Conservation (phyloP, 37 sponge, comb jelly and placozoan species). For the Mnemiopsis leidyi region DNA sequence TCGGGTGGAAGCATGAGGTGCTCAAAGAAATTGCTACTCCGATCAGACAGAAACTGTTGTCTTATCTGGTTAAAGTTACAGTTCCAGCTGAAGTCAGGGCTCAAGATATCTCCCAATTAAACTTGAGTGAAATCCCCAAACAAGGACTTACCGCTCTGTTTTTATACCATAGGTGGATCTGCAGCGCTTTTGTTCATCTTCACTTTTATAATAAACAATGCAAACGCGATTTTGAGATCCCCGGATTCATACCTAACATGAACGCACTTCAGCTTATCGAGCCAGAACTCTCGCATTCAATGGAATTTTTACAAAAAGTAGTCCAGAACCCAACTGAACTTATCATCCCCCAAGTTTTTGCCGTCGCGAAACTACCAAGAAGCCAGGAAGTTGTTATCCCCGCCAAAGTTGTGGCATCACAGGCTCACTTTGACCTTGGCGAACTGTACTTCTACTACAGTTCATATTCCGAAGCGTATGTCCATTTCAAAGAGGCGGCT, state of each 20-base stretch:
- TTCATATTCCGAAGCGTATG: background rate
- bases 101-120: conserved; percentile 3
- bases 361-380: background rate
- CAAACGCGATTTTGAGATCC: conserved; percentile 9
- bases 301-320: conserved; percentile 51
- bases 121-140: background rate
- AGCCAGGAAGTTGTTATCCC: background rate
- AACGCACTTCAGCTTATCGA: conserved; percentile 36
- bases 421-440: conserved; percentile 27
- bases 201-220: conserved; percentile 22
- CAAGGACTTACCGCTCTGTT: conserved; percentile 36
- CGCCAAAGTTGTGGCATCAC: conserved; percentile 11
- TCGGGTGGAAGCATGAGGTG: conserved; percentile 9
- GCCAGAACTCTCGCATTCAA: conserved; percentile 45
- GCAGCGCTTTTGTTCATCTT: conserved; percentile 39
- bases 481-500: conserved; percentile 12
- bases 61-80: conserved; percentile 55
- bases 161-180: conserved; percentile 48
- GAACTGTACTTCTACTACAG: conserved; percentile 39
- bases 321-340: background rate
- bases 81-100: conserved; percentile 43
- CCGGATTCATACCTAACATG: conserved; percentile 36
- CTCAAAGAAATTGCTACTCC: background rate
- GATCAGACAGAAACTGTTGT: conserved; percentile 18
- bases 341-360: background rate